These are phyloP conservation scores for Calephelis virginiensis DNA, from an alignment of 1,140 invertebrate species.

Conservation along the genomic window DNA sequence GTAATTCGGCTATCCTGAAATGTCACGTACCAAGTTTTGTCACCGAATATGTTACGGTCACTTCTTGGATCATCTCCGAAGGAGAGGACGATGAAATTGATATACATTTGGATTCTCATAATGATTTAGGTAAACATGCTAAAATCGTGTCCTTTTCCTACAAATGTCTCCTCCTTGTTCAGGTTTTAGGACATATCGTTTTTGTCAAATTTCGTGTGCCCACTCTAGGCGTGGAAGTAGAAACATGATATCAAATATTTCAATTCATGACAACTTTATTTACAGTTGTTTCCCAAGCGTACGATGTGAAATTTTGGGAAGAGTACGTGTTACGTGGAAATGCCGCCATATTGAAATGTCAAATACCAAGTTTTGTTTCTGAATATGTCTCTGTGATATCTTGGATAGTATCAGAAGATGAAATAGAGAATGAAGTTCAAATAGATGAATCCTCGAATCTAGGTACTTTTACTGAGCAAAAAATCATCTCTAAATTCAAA, in stretches of 20 bases:
- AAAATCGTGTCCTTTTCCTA: not conserved
- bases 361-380: slow-evolving; percentile 92
- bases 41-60: slow-evolving; percentile 87
- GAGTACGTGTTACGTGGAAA: slow-evolving; percentile 93
- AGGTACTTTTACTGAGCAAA: slow-evolving; percentile 40
- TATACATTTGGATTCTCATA: slow-evolving; percentile 62
- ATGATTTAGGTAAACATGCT: slow-evolving; percentile 56
- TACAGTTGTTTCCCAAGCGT: slow-evolving; percentile 92
- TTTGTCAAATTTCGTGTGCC: not conserved
- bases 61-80: slow-evolving; percentile 89
- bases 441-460: slow-evolving; percentile 51
- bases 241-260: not conserved
- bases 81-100: slow-evolving; percentile 69
- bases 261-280: slow-evolving; percentile 27
- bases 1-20: slow-evolving; percentile 90
- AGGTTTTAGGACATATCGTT: not conserved
- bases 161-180: not conserved
- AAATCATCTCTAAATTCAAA: not conserved
- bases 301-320: slow-evolving; percentile 92
- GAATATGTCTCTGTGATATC: slow-evolving; percentile 89
- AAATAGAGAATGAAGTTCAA: slow-evolving; percentile 68
- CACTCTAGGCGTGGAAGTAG: not conserved
- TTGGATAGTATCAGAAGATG: slow-evolving; percentile 83
- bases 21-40: slow-evolving; percentile 93
- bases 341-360: slow-evolving; percentile 91